Base-by-base conservation (phyloP, 2,888 invertebrate genomes). In the Homarus gammarus region DNA sequence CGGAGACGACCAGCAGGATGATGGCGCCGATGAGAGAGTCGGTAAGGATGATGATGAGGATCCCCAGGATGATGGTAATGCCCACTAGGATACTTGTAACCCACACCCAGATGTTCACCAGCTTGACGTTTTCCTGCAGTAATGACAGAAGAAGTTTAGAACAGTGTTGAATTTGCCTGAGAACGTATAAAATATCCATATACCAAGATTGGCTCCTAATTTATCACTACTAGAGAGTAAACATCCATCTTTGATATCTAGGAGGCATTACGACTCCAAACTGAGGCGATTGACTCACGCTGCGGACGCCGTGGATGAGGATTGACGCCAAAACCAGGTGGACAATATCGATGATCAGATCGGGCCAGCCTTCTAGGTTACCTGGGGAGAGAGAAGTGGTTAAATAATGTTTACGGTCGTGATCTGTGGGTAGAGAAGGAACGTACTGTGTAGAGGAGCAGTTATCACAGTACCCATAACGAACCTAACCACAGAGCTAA, bases 221-320 rank as follows among this genome's bases (percentile, higher is more conserved):
- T n/a, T n/a, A n/a, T n/a, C n/a, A n/a, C n/a, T n/a, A n/a, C n/a
- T n/a, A n/a, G n/a, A n/a, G n/a, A n/a, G n/a, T n/a, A n/a, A n/a
- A n/a, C n/a, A n/a, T n/a, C n/a, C n/a, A n/a, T n/a, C n/a, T n/a
- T n/a, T n/a, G n/a, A n/a, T n/a, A n/a, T n/a, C n/a, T n/a, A n/a
- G n/a, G n/a, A n/a, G n/a, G n/a, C n/a, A n/a, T n/a, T n/a, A n/a
- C n/a, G n/a, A n/a, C n/a, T n/a, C n/a, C n/a, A n/a, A n/a, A n/a
- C n/a, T n/a, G n/a, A n/a, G n/a, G n/a, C n/a, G n/a, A 12, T 6
- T n/a, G 18, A 79, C 82, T 70, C 31, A 82, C 82, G 40, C 68
- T 82, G 68, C 82, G 68, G 44, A 82, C 44, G 15, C 82, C 82
- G 38, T 82, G 64, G 70, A 82, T 38, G 68, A 82, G 82, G 68